These are phyloP conservation scores for Solenopsis invicta DNA, from an alignment of 1,140 invertebrate species.

Conservation along the genomic window DNA sequence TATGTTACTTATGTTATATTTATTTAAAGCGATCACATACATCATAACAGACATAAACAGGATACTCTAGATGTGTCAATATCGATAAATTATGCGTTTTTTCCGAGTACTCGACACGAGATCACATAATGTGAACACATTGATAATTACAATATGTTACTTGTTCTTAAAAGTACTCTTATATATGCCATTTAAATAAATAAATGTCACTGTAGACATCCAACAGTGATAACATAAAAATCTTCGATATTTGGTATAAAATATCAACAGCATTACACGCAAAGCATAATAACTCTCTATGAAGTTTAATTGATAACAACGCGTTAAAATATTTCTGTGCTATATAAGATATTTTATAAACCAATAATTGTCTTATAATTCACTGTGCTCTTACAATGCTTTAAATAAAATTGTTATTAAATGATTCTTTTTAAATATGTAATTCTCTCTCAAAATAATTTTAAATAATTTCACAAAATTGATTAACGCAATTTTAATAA, in stretches of 20 bases:
- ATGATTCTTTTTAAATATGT: background rate
- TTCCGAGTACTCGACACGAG: conserved; percentile 71
- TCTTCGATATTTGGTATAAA: conserved; percentile 18
- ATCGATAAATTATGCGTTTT: conserved; percentile 75
- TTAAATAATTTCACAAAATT: background rate
- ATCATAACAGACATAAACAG: conserved; percentile 81
- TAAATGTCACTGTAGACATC: conserved; percentile 38
- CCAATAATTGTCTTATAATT: conserved; percentile 30
- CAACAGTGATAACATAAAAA: conserved; percentile 51
- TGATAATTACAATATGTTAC: conserved; percentile 69
- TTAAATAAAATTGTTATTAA: conserved; percentile 4
- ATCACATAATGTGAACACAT: conserved; percentile 79
- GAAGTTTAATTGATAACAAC: conserved; percentile 52
- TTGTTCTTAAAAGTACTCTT: conserved; percentile 48
- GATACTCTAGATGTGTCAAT: conserved; percentile 76
- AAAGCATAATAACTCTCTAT: conserved; percentile 37
- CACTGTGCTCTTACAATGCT: background rate
- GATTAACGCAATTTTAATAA: background rate
- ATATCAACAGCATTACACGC: conserved; percentile 37
- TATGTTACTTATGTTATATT: conserved; percentile 75
- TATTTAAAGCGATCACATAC: conserved; percentile 83
- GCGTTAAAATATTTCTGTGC: conserved; percentile 42
- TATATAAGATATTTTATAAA: conserved; percentile 25
- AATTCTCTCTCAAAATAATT: conserved; percentile 1
- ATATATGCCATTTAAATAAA: conserved; percentile 55